Evolutionary conservation across 2,113 vertebrate species (phyloP), one percentile per base, ranked within the genome.

Genomic region (Eudyptes chrysolophus): DNA sequence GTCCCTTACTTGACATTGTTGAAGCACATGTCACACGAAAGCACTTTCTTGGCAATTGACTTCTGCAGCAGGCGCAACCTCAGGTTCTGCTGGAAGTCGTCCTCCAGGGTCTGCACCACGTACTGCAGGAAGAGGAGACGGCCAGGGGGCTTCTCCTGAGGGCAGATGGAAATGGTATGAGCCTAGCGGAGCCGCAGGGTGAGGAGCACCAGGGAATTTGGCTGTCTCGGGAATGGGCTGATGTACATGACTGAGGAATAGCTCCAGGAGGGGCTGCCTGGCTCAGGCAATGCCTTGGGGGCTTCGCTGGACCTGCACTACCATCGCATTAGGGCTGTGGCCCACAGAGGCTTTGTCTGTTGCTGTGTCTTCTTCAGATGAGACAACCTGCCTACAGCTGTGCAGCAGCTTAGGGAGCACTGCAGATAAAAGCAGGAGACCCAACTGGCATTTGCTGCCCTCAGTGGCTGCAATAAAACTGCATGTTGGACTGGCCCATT

Each of bases 51-150:
- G 81, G 98, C 98, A 17, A 99, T 98, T 4, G 99, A 99, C 7
- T 97, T 98, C 48, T 98, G 98, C 61, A 99, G 98, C 66, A 93
- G 44, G 42, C 97, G 98, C 29, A 90, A 74, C 54, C 97, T 97
- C 77, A 98, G 81, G 57, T 95, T 98, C 57, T 97, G 96, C 68
- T 98, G 98, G 92, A 99, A 99, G 89, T 99, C 99, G 2, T 99
- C 99, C 85, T 99, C 99, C 83, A 99, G 96, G 34, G 99, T 99
- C 96, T 99, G 99, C 2, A 99, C 97, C 16, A 99, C 97, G 0
- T 99, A 99, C 65, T 99, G 99, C 90, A 99, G 96, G 71, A 99
- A 98, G 79, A 99, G 98, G 57, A 98, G 94, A n/a, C 97, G 87
- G 16, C 98, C 98, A 3, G 98, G 98, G 61, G 99, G 98, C 97